Evolutionary conservation across 23 tunicate species (phyloP).

Genomic region (Ascidia mentula): DNA sequence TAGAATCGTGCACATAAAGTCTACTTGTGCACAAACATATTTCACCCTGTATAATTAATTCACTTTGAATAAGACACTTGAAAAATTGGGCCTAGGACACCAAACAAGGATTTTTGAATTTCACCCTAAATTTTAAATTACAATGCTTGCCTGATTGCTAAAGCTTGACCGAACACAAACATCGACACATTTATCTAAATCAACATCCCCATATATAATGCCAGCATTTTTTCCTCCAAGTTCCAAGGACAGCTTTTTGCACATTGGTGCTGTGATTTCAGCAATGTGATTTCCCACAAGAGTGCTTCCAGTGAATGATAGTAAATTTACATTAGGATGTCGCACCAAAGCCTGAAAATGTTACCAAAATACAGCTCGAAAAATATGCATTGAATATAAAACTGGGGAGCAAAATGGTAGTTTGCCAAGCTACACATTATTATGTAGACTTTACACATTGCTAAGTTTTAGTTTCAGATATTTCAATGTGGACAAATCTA

Average conservation of each 20-base stretch:
- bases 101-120: too few species aligned
- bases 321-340: conserved; percentile 70
- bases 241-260: conserved; percentile 79
- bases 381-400: neutral
- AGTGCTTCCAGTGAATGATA: conserved; percentile 94
- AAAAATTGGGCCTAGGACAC: too few species aligned
- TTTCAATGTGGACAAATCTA: neutral
- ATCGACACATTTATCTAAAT: conserved; percentile 39
- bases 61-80: too few species aligned
- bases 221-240: conserved; percentile 95
- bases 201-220: conserved; percentile 67
- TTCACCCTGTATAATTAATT: conserved; percentile 47
- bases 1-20: conserved; percentile 53
- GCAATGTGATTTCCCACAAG: conserved; percentile 61
- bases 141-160: conserved; percentile 56
- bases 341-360: conserved; percentile 39
- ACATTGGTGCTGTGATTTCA: conserved; percentile 50
- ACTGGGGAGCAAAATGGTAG: neutral
- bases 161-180: conserved; percentile 58
- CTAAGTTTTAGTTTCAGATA: neutral
- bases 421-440: too few species aligned
- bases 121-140: neutral
- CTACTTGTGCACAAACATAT: conserved; percentile 89
- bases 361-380: neutral
- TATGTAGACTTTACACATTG: too few species aligned